Conservation (phyloP, 2,797 vertebrate genomes). For the Alauda arvensis region DNA sequence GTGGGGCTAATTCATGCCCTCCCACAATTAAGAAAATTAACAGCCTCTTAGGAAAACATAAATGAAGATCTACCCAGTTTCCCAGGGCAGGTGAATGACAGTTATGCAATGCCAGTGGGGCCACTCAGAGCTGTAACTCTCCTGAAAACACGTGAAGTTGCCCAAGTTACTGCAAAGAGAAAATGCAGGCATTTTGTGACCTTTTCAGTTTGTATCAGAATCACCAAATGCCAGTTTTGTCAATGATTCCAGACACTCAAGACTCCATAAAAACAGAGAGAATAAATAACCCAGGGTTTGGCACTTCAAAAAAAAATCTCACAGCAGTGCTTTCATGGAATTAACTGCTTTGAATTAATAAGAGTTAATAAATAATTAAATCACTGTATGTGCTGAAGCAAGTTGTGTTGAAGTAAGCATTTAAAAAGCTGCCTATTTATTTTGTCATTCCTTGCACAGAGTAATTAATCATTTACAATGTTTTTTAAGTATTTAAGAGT, state of each 20-base stretch:
- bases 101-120: background rate
- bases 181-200: background rate
- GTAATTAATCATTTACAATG: constrained; percentile 56
- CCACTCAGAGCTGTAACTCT: background rate
- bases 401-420: constrained; percentile 37
- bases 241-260: background rate
- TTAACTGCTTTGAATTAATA: constrained; percentile 53
- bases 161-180: background rate
- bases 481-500: constrained; percentile 54
- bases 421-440: constrained; percentile 41
- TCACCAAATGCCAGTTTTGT: background rate
- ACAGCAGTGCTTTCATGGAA: constrained; percentile 16
- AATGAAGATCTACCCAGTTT: background rate
- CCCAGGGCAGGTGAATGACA: background rate
- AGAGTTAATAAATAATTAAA: constrained; percentile 55
- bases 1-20: background rate
- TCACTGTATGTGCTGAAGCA: constrained; percentile 9
- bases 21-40: background rate
- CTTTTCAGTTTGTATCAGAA: constrained; percentile 4
- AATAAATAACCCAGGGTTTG: background rate
- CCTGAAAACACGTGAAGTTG: background rate
- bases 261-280: background rate
- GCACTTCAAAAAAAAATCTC: background rate
- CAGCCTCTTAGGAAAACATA: background rate
- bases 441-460: constrained; percentile 15